These are phyloP conservation scores for Patiria miniata DNA, from an alignment of 35 echinoderm and acorn worm genomes.

Conservation along the genomic window DNA sequence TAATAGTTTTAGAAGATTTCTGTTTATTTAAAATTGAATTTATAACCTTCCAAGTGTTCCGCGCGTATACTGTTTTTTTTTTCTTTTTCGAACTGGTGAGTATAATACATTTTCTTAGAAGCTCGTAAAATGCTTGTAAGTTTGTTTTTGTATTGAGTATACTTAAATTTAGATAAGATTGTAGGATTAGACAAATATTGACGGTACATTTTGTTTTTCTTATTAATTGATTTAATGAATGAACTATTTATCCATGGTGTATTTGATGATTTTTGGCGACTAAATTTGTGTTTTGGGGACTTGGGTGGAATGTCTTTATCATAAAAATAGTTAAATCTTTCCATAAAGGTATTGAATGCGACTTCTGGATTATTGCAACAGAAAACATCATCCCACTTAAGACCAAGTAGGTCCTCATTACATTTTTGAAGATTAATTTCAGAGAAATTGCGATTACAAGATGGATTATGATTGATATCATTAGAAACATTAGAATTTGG, in stretches of 20 bases:
- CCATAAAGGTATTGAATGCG: background rate
- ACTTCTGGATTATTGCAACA: background rate
- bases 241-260: background rate
- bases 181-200: background rate
- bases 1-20: background rate
- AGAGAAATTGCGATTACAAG: no score
- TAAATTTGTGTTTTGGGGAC: background rate
- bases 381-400: background rate
- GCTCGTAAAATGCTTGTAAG: background rate
- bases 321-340: background rate
- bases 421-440: no score
- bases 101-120: no score
- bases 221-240: slow-evolving; percentile 4
- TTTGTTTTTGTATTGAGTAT: background rate
- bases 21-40: background rate
- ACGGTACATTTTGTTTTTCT: background rate
- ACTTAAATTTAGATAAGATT: background rate
- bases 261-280: background rate
- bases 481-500: background rate
- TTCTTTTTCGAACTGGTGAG: background rate
- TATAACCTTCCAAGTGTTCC: background rate
- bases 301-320: background rate
- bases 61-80: background rate
- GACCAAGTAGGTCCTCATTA: background rate
- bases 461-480: no score